Evolutionary conservation across 2,113 vertebrate genomes (phyloP), one percentile per base, ranked within the genome.

Genomic region (Paralichthys olivaceus): DNA sequence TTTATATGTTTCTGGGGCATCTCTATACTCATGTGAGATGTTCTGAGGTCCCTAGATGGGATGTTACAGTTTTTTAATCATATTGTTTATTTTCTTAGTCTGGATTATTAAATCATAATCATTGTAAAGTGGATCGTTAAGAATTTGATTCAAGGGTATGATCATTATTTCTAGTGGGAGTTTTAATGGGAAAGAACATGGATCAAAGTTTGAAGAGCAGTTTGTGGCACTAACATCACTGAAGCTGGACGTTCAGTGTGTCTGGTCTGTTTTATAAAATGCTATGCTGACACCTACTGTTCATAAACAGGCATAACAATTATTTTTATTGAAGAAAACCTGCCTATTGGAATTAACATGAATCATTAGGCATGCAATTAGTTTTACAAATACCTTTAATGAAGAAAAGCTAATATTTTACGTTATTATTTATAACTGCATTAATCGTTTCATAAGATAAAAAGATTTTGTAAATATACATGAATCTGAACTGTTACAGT

Each of bases 281-380:
- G 62, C 75, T 82, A 7, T 91, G 83, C 85, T 91, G 87, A 85
- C 91, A 91, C 59, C 89, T 64, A 65, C 81, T 88, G 92, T 43
- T 71, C 62, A 64, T 17, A 67, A 8, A 15, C 19, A 1, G 61
- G 28, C 7, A 82, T 17, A 56, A 25, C 80, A 62, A 4, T 29
- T 59, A 2, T 5, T 45, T 51, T 5, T 0, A 19, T 20, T 32
- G 37, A 56, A 7, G 7, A 40, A 40, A 40, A 12, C 12, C 37
- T 40, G 37, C 37, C 37, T 13, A 11, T 40, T 40, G 11, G 37
- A 40, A 11, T 40, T 40, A 40, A 40, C 37, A 40, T 13, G 37
- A 9, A 40, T 13, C 37, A 40, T 40, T 13, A 40, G 12, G 9
- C 12, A 40, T n/a, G n/a, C 11, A 12, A 12, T 40, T 37, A 0